Evolutionary conservation across 2,888 invertebrate species (phyloP).

Genomic region (Patella pellucida): DNA sequence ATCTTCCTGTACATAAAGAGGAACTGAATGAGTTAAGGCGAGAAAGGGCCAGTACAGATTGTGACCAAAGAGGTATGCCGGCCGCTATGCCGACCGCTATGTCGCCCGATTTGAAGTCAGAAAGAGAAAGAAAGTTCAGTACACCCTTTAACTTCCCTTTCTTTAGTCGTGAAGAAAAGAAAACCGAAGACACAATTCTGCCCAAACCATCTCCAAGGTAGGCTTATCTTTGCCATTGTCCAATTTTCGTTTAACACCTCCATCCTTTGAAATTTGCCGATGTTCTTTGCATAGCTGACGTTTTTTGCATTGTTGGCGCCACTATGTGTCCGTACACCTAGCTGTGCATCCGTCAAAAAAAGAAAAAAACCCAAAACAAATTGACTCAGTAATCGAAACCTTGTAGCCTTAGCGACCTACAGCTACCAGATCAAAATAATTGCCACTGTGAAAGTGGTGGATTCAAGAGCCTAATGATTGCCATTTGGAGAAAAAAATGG

Average conservation of each 20-base stretch:
- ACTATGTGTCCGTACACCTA: not conserved
- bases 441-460: conserved; percentile 16
- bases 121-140: conserved; percentile 34
- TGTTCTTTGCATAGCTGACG: conserved; percentile 3
- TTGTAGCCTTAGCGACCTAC: conserved; percentile 23
- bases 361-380: not conserved
- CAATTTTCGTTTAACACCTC: not conserved
- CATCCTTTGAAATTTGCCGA: not conserved
- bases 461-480: conserved; percentile 17
- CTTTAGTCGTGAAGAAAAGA: conserved; percentile 12
- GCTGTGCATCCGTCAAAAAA: not conserved
- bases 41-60: conserved; percentile 31
- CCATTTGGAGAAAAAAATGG: not conserved
- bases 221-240: not conserved
- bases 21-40: not conserved
- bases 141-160: conserved; percentile 27
- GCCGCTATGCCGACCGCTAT: no score
- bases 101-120: conserved; percentile 18
- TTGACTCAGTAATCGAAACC: conserved; percentile 25
- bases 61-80: conserved; percentile 23
- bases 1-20: conserved; percentile 12
- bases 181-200: conserved; percentile 4
- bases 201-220: conserved; percentile 15
- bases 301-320: not conserved
- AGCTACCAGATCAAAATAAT: conserved; percentile 10